These are phyloP conservation scores for Ormyrus rosae DNA, from an alignment of 2,888 invertebrate genomes.

Conservation along the genomic window DNA sequence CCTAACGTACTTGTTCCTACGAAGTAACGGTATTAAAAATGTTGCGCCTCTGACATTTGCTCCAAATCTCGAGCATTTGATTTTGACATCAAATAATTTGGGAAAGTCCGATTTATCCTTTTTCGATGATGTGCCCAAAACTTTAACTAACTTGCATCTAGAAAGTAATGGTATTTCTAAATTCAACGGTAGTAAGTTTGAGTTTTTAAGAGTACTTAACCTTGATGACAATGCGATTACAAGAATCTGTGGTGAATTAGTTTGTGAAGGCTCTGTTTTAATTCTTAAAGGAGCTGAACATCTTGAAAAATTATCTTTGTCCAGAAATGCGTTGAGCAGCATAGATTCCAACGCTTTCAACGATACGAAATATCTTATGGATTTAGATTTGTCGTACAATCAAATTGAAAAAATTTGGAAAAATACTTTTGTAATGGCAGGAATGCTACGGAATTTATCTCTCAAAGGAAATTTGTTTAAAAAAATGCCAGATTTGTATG, in stretches of 20 bases:
- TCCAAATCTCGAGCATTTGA: conserved; percentile 63
- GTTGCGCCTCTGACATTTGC: conserved; percentile 58
- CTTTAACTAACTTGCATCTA: conserved; percentile 62
- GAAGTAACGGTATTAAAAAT: conserved; percentile 59
- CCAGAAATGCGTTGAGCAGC: conserved; percentile 59
- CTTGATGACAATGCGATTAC: conserved; percentile 63
- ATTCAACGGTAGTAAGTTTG: conserved; percentile 58
- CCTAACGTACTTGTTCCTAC: conserved; percentile 62
- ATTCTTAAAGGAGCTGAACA: conserved; percentile 58
- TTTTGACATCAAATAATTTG: conserved; percentile 64
- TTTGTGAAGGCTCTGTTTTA: conserved; percentile 53
- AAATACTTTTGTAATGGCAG: conserved; percentile 59
- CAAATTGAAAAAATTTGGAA: conserved; percentile 56
- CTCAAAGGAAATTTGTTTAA: conserved; percentile 60
- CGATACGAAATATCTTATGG: conserved; percentile 60
- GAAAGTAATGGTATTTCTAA: conserved; percentile 60
- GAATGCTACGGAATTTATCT: conserved; percentile 59
- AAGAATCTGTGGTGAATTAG: conserved; percentile 60
- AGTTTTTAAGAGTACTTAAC: conserved; percentile 59
- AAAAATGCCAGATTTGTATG: conserved; percentile 56
- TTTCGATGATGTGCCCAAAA: conserved; percentile 57
- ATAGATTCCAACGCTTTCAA: conserved; percentile 62
- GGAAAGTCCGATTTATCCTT: conserved; percentile 58
- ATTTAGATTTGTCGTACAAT: conserved; percentile 64
- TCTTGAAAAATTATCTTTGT: conserved; percentile 61